Conservation (phyloP, 1,140 invertebrate species). For the Ceratitis capitata region DNA sequence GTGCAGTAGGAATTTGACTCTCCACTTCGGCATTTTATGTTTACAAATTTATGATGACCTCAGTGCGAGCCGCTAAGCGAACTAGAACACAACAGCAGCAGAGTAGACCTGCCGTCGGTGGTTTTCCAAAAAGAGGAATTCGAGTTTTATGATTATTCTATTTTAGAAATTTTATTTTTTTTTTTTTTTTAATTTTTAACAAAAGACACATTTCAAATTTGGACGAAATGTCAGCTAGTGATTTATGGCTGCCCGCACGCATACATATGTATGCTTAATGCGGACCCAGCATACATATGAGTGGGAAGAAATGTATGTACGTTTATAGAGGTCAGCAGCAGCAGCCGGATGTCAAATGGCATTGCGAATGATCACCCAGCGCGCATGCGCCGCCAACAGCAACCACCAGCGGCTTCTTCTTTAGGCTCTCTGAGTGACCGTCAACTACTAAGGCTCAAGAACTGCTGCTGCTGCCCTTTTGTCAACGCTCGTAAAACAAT, state of each 20-base stretch:
- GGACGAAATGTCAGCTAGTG: constrained; percentile 38
- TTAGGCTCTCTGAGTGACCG: background rate
- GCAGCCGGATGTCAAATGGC: constrained; percentile 27
- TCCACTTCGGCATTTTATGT: background rate
- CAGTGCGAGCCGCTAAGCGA: background rate
- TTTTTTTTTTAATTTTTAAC: background rate
- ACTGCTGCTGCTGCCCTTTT: constrained; percentile 14
- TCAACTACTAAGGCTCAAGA: background rate
- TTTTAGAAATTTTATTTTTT: background rate
- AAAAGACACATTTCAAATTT: constrained; percentile 10
- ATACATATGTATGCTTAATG: background rate
- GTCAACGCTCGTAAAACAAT: constrained; percentile 35
- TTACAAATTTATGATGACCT: constrained; percentile 17
- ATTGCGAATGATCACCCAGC: constrained; percentile 1
- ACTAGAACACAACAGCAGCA: background rate
- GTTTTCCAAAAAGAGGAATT: background rate
- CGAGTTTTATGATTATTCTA: too few relatives aligned
- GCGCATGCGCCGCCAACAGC: constrained; percentile 7
- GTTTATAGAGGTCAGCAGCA: background rate
- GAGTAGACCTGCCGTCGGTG: background rate
- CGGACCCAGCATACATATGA: too few relatives aligned
- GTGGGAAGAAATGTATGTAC: too few relatives aligned
- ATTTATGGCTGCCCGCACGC: constrained; percentile 25
- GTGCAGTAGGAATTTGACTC: background rate
- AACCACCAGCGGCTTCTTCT: background rate